phyloP scores from a whole-genome alignment of 2,113 vertebrate species.

The Nymphicus hollandicus region DNA sequence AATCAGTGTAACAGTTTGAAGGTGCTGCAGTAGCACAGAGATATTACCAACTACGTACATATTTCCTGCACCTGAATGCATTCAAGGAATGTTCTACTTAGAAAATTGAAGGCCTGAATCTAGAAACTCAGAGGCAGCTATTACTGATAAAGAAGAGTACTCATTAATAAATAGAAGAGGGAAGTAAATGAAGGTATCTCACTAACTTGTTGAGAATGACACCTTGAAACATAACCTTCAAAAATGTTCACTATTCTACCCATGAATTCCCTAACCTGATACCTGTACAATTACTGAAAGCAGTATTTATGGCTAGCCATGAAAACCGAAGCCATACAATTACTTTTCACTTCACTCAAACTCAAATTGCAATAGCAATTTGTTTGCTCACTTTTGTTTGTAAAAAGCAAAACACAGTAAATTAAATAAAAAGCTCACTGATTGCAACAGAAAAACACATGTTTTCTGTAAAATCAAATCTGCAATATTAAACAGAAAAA shows the following conservation, averaged over 20 bases:
- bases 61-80: conserved; percentile 6
- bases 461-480: background rate
- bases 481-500: background rate
- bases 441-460: background rate
- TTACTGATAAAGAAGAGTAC: background rate
- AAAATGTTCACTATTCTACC: background rate
- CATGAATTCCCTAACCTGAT: background rate
- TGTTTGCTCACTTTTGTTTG: background rate
- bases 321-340: background rate
- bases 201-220: background rate
- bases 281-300: background rate
- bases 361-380: background rate
- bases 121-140: background rate
- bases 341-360: background rate
- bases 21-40: background rate
- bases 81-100: background rate
- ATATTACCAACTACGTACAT: background rate
- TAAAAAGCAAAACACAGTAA: background rate
- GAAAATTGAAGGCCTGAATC: conserved; percentile 12
- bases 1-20: background rate
- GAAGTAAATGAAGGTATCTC: background rate
- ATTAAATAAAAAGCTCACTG: background rate
- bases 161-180: background rate
- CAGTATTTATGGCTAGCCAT: background rate
- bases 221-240: background rate